Evolutionary conservation across 2,113 vertebrate species (phyloP).

Genomic region (Hystrix brachyura): DNA sequence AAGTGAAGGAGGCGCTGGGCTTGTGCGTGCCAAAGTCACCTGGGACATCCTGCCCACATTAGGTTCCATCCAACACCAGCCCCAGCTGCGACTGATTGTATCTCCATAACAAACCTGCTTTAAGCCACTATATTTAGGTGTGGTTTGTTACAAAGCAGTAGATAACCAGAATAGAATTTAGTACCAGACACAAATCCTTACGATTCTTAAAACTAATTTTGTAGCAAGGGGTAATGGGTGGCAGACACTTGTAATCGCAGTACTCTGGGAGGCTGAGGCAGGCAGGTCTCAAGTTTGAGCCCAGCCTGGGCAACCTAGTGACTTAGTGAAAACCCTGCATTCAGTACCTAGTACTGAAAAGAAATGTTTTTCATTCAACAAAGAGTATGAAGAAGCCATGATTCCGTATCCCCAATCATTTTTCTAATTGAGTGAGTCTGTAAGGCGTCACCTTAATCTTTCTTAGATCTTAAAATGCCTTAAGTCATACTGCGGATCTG

Average conservation of each 20-base stretch:
- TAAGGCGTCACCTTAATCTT: background rate
- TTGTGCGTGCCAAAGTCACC: background rate
- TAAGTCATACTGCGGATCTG: background rate
- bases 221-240: background rate
- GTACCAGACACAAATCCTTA: slow-evolving; percentile 17
- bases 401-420: background rate
- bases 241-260: background rate
- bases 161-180: slow-evolving; percentile 36
- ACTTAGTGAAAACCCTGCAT: background rate
- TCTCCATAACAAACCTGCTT: background rate
- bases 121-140: background rate
- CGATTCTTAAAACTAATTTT: slow-evolving; percentile 48
- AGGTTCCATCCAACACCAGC: background rate
- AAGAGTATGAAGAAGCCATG: background rate
- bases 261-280: background rate
- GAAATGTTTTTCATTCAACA: slow-evolving; percentile 5
- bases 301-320: background rate
- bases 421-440: slow-evolving; percentile 19
- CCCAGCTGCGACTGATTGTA: background rate
- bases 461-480: background rate
- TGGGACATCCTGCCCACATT: accelerated
- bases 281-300: background rate
- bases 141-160: background rate
- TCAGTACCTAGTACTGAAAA: background rate
- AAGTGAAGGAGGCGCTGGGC: background rate